These are phyloP conservation scores for Motacilla alba DNA, from an alignment of 2,113 vertebrate genomes.

Conservation along the genomic window DNA sequence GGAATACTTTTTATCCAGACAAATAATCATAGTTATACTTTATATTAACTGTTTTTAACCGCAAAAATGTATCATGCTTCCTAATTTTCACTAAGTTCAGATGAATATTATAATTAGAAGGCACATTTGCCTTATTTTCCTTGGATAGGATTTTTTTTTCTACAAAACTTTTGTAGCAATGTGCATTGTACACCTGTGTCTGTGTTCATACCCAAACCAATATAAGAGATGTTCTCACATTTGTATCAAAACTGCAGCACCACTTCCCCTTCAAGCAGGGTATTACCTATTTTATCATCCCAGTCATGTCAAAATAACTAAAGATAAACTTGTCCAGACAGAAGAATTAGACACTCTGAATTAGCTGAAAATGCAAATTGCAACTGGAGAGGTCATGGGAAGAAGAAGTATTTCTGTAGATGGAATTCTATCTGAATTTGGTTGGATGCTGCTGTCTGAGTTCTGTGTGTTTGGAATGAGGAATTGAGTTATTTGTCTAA, in stretches of 20 bases:
- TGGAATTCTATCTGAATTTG: background rate
- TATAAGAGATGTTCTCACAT: background rate
- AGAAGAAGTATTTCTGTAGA: background rate
- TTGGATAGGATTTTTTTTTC: background rate
- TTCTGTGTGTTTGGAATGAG: background rate
- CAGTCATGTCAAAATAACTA: background rate
- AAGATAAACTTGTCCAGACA: background rate
- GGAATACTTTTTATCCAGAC: background rate
- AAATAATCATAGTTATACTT: background rate
- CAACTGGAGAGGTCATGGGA: background rate
- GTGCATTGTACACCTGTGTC: background rate
- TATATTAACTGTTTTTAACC: background rate
- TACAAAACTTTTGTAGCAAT: background rate
- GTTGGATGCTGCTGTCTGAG: background rate
- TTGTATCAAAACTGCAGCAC: background rate
- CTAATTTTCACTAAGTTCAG: background rate
- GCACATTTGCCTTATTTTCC: accelerated
- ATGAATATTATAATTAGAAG: background rate
- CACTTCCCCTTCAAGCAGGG: background rate
- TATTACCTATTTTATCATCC: background rate
- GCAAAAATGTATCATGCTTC: background rate
- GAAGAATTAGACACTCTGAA: background rate
- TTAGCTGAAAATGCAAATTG: background rate
- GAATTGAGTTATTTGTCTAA: background rate
- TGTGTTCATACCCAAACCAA: background rate